Percentiles rank a stretch among this genome's conserved stretches.
These are phyloP conservation scores for Notoglanidium macrostoma DNA, from an alignment of 2,797 vertebrate species.

Conservation along the genomic window DNA sequence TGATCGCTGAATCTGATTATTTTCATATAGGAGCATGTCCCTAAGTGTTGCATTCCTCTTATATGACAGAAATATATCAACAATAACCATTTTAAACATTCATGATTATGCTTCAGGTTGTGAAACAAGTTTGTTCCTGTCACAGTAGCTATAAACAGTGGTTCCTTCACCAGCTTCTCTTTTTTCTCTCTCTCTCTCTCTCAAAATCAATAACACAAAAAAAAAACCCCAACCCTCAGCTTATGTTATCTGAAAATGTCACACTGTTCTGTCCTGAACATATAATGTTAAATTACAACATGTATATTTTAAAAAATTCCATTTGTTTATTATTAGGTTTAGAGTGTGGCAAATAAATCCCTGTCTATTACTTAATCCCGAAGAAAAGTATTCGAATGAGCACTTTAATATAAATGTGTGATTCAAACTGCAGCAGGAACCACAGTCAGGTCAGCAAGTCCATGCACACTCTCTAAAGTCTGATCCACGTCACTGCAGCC, in stretches of 20 bases:
- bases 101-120: not conserved
- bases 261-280: not conserved
- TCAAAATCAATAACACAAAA: not conserved
- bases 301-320: not conserved
- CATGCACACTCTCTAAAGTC: not conserved
- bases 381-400: not conserved
- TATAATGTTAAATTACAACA: not conserved
- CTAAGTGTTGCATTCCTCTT: not conserved
- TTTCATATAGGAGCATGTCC: not conserved
- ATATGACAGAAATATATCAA: not conserved
- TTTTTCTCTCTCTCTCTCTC: not conserved
- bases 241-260: not conserved
- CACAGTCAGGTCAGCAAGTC: not conserved
- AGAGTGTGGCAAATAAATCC: not conserved
- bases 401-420: not conserved
- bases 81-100: not conserved
- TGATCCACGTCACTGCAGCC: not conserved
- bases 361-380: too few species aligned
- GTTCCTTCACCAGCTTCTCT: not conserved
- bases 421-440: not conserved
- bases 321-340: not conserved
- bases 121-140: conserved; percentile 18
- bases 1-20: not conserved
- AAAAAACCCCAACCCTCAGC: not conserved
- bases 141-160: not conserved